Evolutionary conservation across 2,888 invertebrate species (phyloP).

Genomic region (Idaea biselata): DNA sequence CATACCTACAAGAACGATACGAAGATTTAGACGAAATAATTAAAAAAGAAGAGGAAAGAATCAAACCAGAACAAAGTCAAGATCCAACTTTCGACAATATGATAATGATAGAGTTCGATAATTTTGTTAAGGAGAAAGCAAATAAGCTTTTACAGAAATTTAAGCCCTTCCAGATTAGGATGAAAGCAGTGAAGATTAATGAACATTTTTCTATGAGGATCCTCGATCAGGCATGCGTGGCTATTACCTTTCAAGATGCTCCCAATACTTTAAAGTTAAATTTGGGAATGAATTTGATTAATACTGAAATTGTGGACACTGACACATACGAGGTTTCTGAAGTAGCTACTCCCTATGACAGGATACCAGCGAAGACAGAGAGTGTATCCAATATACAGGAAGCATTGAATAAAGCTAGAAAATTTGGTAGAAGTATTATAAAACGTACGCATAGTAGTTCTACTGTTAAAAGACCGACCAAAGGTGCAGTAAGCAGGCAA

Average conservation of each 20-base stretch:
- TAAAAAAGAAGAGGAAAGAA: slow-evolving; percentile 6
- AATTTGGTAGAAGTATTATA: slow-evolving; percentile 11
- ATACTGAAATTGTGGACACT: slow-evolving; percentile 59
- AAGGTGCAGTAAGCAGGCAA: background rate
- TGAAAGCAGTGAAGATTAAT: slow-evolving; percentile 52
- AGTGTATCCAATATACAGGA: slow-evolving; percentile 36
- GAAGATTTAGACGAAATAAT: slow-evolving; percentile 11
- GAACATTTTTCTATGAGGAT: slow-evolving; percentile 51
- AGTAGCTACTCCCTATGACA: slow-evolving; percentile 43
- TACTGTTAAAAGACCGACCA: background rate
- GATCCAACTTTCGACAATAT: slow-evolving; percentile 26
- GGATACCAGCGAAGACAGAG: slow-evolving; percentile 26
- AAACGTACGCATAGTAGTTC: background rate
- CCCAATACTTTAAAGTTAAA: slow-evolving; percentile 41
- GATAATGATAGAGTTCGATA: slow-evolving; percentile 46
- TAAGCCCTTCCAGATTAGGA: slow-evolving; percentile 48
- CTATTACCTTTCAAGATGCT: slow-evolving; percentile 43
- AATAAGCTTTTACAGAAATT: slow-evolving; percentile 39
- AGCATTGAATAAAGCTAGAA: slow-evolving; percentile 25
- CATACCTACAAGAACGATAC: slow-evolving; percentile 15
- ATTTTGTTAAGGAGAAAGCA: slow-evolving; percentile 40
- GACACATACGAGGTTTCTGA: slow-evolving; percentile 34
- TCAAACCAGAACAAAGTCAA: background rate
- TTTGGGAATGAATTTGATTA: slow-evolving; percentile 60
- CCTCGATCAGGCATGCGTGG: slow-evolving; percentile 49